These are phyloP conservation scores for Cichlasoma orientale DNA, from an alignment of 2,797 vertebrate species.

Conservation along the genomic window DNA sequence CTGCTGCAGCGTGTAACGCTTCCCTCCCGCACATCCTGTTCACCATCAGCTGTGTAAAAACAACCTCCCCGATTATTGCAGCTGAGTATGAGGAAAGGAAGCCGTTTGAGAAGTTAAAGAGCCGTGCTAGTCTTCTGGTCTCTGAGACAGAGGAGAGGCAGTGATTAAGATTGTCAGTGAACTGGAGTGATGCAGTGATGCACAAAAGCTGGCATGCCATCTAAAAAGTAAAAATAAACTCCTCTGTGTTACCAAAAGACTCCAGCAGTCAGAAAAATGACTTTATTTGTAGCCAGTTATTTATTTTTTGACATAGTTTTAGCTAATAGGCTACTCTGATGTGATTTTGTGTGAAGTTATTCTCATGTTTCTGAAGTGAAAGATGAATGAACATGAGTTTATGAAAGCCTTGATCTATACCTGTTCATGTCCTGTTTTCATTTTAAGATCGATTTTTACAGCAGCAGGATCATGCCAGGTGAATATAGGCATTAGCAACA, in stretches of 20 bases:
- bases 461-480: no score
- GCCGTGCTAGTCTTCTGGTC: slow-evolving; percentile 20
- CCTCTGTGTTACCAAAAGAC: background rate
- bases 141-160: slow-evolving; percentile 6
- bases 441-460: background rate
- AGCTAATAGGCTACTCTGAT: background rate
- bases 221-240: background rate
- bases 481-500: no score
- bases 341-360: background rate
- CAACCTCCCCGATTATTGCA: slow-evolving; percentile 49
- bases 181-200: background rate
- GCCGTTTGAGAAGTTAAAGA: background rate
- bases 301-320: background rate
- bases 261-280: background rate
- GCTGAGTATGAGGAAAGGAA: slow-evolving; percentile 35
- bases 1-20: slow-evolving; percentile 6
- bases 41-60: slow-evolving; percentile 54
- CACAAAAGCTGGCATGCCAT: no score
- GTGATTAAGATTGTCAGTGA: slow-evolving; percentile 7
- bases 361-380: background rate
- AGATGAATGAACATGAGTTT: background rate
- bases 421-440: background rate
- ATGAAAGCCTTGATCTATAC: background rate
- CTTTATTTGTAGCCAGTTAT: background rate
- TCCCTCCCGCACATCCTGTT: slow-evolving; percentile 56